phyloP scores from a whole-genome alignment of 2,797 vertebrate genomes.

The Leuciscus waleckii region DNA sequence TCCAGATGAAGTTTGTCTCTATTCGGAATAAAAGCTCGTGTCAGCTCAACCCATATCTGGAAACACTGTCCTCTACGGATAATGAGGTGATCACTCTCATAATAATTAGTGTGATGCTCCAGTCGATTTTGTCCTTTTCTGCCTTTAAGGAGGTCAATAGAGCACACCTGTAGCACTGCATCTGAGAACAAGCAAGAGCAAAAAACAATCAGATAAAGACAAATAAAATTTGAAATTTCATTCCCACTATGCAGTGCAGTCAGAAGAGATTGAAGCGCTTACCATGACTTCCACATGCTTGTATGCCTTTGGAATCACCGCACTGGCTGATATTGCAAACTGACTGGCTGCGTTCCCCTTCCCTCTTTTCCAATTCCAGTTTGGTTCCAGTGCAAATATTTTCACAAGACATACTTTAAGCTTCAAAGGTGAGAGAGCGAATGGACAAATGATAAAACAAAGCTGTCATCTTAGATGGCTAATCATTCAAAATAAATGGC shows the following conservation, averaged over 20 bases:
- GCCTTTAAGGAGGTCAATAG: conserved; percentile 78
- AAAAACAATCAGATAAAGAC: neutral
- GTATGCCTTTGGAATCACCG: neutral
- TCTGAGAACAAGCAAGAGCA: conserved; percentile 69
- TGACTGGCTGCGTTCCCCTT: neutral
- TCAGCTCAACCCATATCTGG: conserved; percentile 78
- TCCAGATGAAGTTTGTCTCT: conserved; percentile 80
- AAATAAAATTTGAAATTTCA: neutral
- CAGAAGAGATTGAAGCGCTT: neutral
- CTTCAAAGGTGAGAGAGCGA: neutral
- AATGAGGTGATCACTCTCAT: conserved; percentile 78
- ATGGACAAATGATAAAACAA: neutral
- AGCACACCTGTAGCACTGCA: conserved; percentile 76
- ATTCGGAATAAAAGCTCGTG: conserved; percentile 73
- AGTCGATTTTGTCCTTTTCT: conserved; percentile 74
- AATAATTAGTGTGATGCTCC: conserved; percentile 83
- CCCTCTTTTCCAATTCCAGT: neutral
- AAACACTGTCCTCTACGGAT: conserved; percentile 87
- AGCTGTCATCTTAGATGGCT: neutral
- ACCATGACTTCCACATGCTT: neutral
- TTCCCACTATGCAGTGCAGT: neutral
- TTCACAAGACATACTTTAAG: neutral
- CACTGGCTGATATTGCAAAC: neutral
- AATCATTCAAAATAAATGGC: neutral
- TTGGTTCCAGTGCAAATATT: neutral